Evolutionary conservation across 2,797 vertebrate genomes (phyloP), one percentile per base, ranked within the genome.

Genomic region (Huso huso): DNA sequence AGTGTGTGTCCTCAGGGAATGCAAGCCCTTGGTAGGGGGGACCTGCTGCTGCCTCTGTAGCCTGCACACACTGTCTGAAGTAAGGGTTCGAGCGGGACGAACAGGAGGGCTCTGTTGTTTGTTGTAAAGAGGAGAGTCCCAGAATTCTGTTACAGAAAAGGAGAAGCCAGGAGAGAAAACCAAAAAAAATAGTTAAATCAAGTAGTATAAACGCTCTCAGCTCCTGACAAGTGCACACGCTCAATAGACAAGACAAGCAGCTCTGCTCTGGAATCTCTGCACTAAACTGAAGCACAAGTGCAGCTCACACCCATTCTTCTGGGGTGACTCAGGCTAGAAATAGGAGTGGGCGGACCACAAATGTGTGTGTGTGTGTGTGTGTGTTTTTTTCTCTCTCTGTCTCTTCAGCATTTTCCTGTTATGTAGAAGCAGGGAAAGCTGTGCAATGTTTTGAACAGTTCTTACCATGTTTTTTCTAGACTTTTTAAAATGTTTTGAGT

Each of bases 41-140:
- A 37, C 74, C 67, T 75, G 77, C 60, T 72, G 88, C 72, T 87
- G 82, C 53, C 77, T 82, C 0, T 84, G 83, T 79, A 68, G 82
- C 51, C 77, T 84, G 71, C 75, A 63, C 76, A 77, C 72, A 49
- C 74, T 66, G 75, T 81, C 83, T 70, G 74, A 67, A 82, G 83
- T 78, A 81, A 82, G 65, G 86, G 90, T 83, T 86, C 5, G 78
- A 64, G 75, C 57, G 75, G 83, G 71, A 51, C 66, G 69, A 55
- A 77, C 74, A 15, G 78, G 76, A 68, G 50, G 1, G 57, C 70
- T 66, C 68, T 71, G 76, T 1, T 70, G 77, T 69, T 78, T 88
- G 77, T 77, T 86, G 85, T 92, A 91, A 73, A 92, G 84, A 8
- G 84, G 83, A 73, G 93, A 95, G 78, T 91, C 90, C 96, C 96